Percentiles rank a stretch among this genome's conserved stretches.
Conservation (phyloP, 2,113 vertebrate genomes). For the Entelurus aequoreus region DNA sequence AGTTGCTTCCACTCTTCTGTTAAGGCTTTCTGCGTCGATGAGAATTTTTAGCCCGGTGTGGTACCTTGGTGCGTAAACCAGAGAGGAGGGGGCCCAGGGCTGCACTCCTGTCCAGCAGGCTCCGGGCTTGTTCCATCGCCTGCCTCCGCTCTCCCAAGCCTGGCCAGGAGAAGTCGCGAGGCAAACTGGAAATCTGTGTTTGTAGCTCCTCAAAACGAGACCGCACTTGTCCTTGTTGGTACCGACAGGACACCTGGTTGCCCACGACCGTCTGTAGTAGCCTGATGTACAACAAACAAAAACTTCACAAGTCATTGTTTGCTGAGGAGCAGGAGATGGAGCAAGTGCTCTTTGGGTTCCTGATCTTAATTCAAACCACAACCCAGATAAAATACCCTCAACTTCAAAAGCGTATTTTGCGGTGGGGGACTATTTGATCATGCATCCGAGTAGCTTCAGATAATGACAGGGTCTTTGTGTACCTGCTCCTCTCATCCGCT, state of each 20-base stretch:
- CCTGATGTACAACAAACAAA: constrained; percentile 27
- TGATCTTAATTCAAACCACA: neutral
- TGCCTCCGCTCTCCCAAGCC: constrained; percentile 70
- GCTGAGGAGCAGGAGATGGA: neutral
- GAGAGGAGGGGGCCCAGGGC: constrained; percentile 48
- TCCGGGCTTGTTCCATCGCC: constrained; percentile 53
- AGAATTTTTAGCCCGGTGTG: too few relatives aligned
- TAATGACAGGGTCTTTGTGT: neutral
- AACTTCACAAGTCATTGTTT: neutral
- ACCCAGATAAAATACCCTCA: too few relatives aligned
- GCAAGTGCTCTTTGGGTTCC: neutral
- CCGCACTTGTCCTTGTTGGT: constrained; percentile 37
- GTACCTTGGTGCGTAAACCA: constrained; percentile 41
- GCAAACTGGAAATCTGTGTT: constrained; percentile 48
- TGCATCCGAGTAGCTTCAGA: neutral
- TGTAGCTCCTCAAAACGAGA: constrained; percentile 52
- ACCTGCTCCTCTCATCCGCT: constrained; percentile 62
- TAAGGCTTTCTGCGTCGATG: neutral
- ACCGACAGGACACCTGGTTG: constrained; percentile 46
- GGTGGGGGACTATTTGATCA: too few relatives aligned
- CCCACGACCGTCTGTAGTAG: constrained; percentile 53
- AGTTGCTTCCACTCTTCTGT: neutral
- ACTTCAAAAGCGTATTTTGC: too few relatives aligned
- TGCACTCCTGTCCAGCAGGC: constrained; percentile 50
- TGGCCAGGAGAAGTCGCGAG: constrained; percentile 65